Percentiles rank a stretch among this genome's conserved stretches.
These are phyloP conservation scores for Piaya cayana DNA, from an alignment of 2,113 vertebrate genomes.

Conservation along the genomic window DNA sequence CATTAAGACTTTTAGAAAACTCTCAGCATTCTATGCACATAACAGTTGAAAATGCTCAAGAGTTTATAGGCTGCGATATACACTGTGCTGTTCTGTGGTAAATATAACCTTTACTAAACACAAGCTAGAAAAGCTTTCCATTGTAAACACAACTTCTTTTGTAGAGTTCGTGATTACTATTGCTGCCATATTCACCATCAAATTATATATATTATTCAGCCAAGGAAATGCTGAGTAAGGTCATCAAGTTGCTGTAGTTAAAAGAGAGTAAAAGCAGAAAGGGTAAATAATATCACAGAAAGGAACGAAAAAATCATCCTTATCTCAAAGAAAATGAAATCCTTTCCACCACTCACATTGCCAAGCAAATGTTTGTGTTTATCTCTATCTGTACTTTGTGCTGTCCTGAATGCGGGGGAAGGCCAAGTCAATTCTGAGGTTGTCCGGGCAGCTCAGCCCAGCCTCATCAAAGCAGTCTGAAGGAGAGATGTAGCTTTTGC, in stretches of 20 bases:
- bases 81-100: background rate
- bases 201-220: background rate
- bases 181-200: background rate
- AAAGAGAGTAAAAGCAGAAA: background rate
- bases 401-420: background rate
- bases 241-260: background rate
- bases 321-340: background rate
- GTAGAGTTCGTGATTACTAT: background rate
- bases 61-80: background rate
- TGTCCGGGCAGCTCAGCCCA: background rate
- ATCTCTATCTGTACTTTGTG: background rate
- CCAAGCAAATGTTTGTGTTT: background rate
- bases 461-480: constrained; percentile 36
- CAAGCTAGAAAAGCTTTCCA: background rate
- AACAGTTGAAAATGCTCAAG: background rate
- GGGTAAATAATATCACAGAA: background rate
- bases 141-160: background rate
- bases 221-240: background rate
- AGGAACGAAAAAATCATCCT: background rate
- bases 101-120: background rate
- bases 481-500: constrained; percentile 46
- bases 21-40: background rate
- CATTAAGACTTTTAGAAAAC: background rate
- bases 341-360: background rate
- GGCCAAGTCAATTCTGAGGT: background rate